Conservation (phyloP, 2,888 invertebrate genomes). For the Seira musarum region DNA sequence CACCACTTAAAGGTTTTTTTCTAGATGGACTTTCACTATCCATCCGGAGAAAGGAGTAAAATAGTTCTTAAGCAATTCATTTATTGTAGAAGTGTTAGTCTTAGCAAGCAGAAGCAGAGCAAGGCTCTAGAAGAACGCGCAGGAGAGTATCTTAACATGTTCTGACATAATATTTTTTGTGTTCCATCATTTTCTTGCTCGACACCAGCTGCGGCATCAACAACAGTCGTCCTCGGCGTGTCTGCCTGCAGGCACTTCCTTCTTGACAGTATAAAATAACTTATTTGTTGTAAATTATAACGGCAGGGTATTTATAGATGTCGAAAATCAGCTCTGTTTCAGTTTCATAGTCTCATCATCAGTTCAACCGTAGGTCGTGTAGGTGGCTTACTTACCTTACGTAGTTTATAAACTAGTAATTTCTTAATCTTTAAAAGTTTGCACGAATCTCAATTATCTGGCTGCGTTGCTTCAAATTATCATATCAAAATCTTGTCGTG, state of each 20-base stretch:
- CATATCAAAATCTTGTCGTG: background rate
- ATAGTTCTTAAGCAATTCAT: conserved; percentile 5
- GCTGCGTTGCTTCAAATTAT: background rate
- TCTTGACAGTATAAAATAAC: conserved; percentile 15
- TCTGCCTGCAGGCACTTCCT: conserved; percentile 4
- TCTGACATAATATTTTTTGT: background rate
- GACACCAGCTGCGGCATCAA: conserved; percentile 9
- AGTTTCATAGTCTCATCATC: background rate
- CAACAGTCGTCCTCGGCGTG: conserved; percentile 1
- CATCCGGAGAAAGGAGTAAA: background rate
- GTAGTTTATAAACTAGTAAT: background rate
- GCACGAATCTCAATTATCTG: background rate
- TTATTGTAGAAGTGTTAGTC: background rate
- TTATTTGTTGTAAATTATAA: conserved; percentile 12
- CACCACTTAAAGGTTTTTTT: background rate
- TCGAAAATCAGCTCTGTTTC: background rate
- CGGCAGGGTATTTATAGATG: background rate
- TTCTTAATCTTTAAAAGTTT: background rate
- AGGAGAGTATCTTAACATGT: background rate
- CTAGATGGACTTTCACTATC: conserved; percentile 3
- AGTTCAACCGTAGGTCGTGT: background rate
- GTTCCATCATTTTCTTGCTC: background rate
- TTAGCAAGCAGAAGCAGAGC: background rate
- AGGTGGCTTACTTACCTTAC: conserved; percentile 1
- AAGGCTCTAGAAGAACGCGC: no score